Evolutionary conservation across 2,113 vertebrate genomes (phyloP), one percentile per base, ranked within the genome.

Genomic region (Rissa tridactyla): DNA sequence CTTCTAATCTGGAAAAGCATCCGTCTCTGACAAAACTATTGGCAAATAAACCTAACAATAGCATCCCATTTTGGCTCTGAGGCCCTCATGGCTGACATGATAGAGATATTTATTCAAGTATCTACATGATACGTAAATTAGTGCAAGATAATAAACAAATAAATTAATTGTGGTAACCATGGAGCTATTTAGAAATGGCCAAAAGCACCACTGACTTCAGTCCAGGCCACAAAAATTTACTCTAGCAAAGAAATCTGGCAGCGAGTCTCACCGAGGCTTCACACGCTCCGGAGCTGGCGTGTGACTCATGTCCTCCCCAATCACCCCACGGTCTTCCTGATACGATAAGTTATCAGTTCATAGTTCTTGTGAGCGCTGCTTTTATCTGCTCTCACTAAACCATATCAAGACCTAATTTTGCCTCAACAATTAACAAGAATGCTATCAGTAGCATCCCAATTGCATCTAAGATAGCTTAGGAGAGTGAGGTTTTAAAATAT

Each of bases 381-480:
- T 90, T 93, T 92, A 96, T 93, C 91, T 92, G 2, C 36, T 85
- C 73, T 82, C 89, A 69, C 61, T 82, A 78, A 88, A 68, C 57
- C 52, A 20, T 95, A 97, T 73, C 83, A 51, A 72, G 58, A 69
- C 82, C 88, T 94, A 73, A 85, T 95, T 96, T 83, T 87, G 75
- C 91, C 73, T 84, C 73, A 69, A 44, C 91, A 92, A 95, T 95
- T 96, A 96, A 94, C n/a, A 93, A 12, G 76, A 96, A 89, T n/a
- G 54, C 82, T 95, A 89, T 77, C 38, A 44, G 42, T 46, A 79
- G 75, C 64, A 91, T 83, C 73, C 75, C 90, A 81, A 38, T 17
- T 87, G 34, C 65, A 70, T 32, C 57, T 40, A 34, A 86, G 78
- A 90, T 64, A 40, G 26, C 38, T 93, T 62, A 42, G 44, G 19